These are phyloP conservation scores for Aphaenogaster floridana DNA, from an alignment of 1,140 invertebrate genomes.

Conservation along the genomic window DNA sequence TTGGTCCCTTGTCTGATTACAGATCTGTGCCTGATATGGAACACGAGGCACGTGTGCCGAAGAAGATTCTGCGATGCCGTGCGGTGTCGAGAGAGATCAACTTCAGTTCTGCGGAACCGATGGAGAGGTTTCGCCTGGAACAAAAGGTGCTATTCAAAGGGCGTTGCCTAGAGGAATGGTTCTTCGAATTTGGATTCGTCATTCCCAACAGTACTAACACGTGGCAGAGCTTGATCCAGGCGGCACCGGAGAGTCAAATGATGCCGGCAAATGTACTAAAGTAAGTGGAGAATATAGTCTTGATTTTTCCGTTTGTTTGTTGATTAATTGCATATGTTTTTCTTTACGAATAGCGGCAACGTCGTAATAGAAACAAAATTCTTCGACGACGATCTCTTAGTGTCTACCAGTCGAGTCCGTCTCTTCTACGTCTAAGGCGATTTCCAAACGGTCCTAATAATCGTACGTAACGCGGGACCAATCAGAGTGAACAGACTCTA, in stretches of 20 bases:
- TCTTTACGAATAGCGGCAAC: conserved; percentile 94
- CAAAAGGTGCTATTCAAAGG: conserved; percentile 96
- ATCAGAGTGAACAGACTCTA: conserved; percentile 27
- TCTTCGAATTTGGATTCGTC: conserved; percentile 99
- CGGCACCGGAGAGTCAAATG: conserved; percentile 99
- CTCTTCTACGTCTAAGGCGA: conserved; percentile 97
- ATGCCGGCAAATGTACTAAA: conserved; percentile 99
- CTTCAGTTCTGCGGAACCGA: conserved; percentile 98
- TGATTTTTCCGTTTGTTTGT: background rate
- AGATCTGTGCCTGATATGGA: conserved; percentile 94
- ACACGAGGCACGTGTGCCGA: conserved; percentile 98
- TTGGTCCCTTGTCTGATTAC: conserved; percentile 60
- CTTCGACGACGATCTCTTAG: conserved; percentile 97
- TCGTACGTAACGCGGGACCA: conserved; percentile 62
- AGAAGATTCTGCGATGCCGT: conserved; percentile 97
- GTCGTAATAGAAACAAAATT: conserved; percentile 99
- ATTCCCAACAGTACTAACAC: conserved; percentile 99
- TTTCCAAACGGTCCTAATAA: conserved; percentile 26
- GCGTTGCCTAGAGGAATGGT: conserved; percentile 97
- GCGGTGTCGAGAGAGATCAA: conserved; percentile 99
- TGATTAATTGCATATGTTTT: conserved; percentile 25
- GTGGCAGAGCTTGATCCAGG: conserved; percentile 99
- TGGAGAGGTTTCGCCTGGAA: conserved; percentile 99
- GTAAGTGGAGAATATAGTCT: conserved; percentile 86
- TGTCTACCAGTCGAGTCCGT: conserved; percentile 97